A percentile compares a stretch with the other conserved stretches of the same genome.
Evolutionary conservation across 2,888 invertebrate genomes (phyloP).

Genomic region (Brachyptera risi): DNA sequence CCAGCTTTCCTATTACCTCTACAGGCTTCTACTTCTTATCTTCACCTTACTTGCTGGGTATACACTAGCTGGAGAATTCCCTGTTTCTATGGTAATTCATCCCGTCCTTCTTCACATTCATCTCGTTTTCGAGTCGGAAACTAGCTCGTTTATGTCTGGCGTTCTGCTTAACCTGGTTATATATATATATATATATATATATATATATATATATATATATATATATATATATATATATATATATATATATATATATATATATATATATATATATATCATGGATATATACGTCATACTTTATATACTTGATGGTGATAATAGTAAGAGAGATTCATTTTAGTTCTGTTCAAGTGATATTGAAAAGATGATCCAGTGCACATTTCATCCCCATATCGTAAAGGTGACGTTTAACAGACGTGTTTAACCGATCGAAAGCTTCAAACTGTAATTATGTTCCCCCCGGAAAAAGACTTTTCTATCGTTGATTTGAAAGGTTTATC

Average conservation of each 20-base stretch:
- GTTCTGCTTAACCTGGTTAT: no score
- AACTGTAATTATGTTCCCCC: conserved; percentile 2
- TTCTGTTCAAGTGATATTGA: neutral
- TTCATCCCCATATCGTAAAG: conserved; percentile 2
- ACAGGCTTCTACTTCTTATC: conserved; percentile 11
- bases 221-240: no score
- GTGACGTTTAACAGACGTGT: neutral
- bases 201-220: no score
- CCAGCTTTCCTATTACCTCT: conserved; percentile 19
- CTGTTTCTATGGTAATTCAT: conserved; percentile 30
- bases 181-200: no score
- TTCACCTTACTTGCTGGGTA: conserved; percentile 14
- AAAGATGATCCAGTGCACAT: neutral
- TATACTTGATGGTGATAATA: no score
- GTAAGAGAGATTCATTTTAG: no score
- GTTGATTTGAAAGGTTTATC: conserved; percentile 12
- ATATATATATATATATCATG: no score
- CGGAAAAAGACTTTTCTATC: neutral
- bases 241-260: no score
- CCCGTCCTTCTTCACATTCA: conserved; percentile 16
- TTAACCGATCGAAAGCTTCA: neutral
- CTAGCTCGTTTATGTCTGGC: no score
- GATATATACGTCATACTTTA: no score
- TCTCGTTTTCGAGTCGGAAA: neutral
- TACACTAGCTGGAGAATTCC: conserved; percentile 16